phyloP scores from a whole-genome alignment of 1,140 invertebrate species.

The Coboldia fuscipes region DNA sequence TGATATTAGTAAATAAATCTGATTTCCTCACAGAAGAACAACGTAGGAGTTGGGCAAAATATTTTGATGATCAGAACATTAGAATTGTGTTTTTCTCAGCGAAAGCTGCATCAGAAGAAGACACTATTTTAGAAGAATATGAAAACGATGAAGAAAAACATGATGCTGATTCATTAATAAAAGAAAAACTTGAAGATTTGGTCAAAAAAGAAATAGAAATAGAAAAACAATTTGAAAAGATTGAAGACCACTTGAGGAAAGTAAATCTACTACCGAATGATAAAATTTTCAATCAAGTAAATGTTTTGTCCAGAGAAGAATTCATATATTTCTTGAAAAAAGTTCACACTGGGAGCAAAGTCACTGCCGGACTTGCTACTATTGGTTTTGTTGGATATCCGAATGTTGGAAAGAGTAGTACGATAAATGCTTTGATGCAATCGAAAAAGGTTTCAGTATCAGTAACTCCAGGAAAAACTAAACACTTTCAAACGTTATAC shows the following conservation, averaged over 20 bases:
- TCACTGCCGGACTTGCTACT: slow-evolving; percentile 37
- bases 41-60: slow-evolving; percentile 65
- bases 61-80: slow-evolving; percentile 52
- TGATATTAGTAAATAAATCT: slow-evolving; percentile 92
- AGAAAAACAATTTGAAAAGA: slow-evolving; percentile 13
- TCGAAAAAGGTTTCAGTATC: slow-evolving; percentile 90
- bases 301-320: slow-evolving; percentile 32
- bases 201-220: slow-evolving; percentile 18
- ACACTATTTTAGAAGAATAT: slow-evolving; percentile 11
- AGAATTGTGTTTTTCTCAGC: slow-evolving; percentile 73
- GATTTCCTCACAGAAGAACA: slow-evolving; percentile 74
- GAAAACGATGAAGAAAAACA: slow-evolving; percentile 10
- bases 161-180: slow-evolving; percentile 13
- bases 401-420: slow-evolving; percentile 98
- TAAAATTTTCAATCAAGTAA: slow-evolving; percentile 17
- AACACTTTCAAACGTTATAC: slow-evolving; percentile 75
- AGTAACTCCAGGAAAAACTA: slow-evolving; percentile 91
- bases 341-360: slow-evolving; percentile 32
- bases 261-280: slow-evolving; percentile 18
- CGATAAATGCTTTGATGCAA: slow-evolving; percentile 81
- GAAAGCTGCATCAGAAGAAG: slow-evolving; percentile 28
- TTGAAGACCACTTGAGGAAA: slow-evolving; percentile 25
- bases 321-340: slow-evolving; percentile 44
- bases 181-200: slow-evolving; percentile 21
- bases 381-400: slow-evolving; percentile 95